A percentile compares a stretch with the other conserved stretches of the same genome.
Evolutionary conservation across 2,888 invertebrate species (phyloP).

Genomic region (Hedychridium roseum): DNA sequence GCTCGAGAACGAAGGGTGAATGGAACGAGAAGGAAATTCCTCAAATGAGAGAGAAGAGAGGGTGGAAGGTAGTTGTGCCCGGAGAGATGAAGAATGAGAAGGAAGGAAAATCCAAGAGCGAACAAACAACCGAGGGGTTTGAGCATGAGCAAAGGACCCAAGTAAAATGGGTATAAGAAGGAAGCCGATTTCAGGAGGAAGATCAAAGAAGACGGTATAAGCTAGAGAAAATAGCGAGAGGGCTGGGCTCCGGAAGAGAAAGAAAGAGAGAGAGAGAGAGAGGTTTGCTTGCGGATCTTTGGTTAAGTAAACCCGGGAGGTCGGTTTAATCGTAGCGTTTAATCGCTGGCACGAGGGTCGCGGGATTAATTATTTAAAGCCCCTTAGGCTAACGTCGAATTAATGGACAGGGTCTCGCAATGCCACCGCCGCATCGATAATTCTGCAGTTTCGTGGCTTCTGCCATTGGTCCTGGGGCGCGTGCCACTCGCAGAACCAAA

Average conservation of each 20-base stretch:
- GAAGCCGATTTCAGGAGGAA: too few relatives aligned
- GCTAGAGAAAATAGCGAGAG: too few relatives aligned
- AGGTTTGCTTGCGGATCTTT: slow-evolving; percentile 12
- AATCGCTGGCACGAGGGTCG: slow-evolving; percentile 39
- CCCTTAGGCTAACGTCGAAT: slow-evolving; percentile 53
- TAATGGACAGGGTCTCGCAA: slow-evolving; percentile 53
- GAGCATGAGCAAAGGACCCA: too few relatives aligned
- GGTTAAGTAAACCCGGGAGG: slow-evolving; percentile 30
- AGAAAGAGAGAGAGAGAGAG: not conserved
- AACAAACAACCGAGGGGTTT: too few relatives aligned
- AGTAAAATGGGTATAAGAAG: too few relatives aligned
- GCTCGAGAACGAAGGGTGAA: too few relatives aligned
- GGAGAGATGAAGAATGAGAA: not conserved
- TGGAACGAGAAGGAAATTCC: too few relatives aligned
- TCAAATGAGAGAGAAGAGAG: not conserved
- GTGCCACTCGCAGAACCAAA: slow-evolving; percentile 21
- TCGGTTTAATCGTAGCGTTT: slow-evolving; percentile 38
- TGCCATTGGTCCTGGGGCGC: slow-evolving; percentile 33
- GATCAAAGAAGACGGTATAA: too few relatives aligned
- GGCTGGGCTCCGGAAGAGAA: too few relatives aligned
- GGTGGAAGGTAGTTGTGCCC: not conserved
- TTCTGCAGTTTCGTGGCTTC: slow-evolving; percentile 46
- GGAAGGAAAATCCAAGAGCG: not conserved
- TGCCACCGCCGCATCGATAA: slow-evolving; percentile 52
- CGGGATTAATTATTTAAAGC: slow-evolving; percentile 55